A percentile compares a stretch with the other conserved stretches of the same genome.
Evolutionary conservation across 2,888 invertebrate genomes (phyloP).

Genomic region (Euzetes globulus): DNA sequence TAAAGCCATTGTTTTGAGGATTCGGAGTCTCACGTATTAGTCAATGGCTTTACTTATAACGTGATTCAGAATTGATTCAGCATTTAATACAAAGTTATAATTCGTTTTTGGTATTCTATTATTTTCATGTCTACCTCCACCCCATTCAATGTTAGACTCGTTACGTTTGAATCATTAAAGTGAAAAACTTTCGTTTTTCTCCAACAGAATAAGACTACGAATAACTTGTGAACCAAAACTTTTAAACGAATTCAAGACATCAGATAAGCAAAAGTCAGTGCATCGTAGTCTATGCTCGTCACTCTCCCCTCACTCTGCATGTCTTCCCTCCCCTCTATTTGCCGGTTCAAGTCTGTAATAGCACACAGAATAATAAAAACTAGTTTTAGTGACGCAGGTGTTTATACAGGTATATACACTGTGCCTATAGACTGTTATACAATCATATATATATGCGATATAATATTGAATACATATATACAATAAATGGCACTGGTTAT

Average conservation of each 20-base stretch:
- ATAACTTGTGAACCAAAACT: not conserved
- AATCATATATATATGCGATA: not conserved
- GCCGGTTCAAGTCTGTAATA: not conserved
- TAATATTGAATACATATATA: not conserved
- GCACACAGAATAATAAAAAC: not conserved
- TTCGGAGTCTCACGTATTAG: not conserved
- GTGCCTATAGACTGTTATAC: not conserved
- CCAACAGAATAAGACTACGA: not conserved
- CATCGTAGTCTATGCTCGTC: not conserved
- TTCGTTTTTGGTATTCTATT: not conserved
- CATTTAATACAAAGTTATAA: not conserved
- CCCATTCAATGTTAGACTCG: not conserved
- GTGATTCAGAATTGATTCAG: not conserved
- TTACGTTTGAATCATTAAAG: not conserved
- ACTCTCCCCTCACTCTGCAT: not conserved
- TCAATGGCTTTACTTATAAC: not conserved
- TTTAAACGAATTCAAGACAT: not conserved
- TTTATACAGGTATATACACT: not conserved
- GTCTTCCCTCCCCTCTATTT: not conserved
- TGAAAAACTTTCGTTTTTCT: not conserved
- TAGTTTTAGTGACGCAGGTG: constrained; percentile 7
- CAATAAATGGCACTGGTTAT: not conserved
- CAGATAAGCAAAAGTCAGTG: not conserved
- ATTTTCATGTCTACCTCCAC: not conserved
- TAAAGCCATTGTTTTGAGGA: too few species aligned